Evolutionary conservation across 2,888 invertebrate genomes (phyloP).

Genomic region (Athalia circularis): DNA sequence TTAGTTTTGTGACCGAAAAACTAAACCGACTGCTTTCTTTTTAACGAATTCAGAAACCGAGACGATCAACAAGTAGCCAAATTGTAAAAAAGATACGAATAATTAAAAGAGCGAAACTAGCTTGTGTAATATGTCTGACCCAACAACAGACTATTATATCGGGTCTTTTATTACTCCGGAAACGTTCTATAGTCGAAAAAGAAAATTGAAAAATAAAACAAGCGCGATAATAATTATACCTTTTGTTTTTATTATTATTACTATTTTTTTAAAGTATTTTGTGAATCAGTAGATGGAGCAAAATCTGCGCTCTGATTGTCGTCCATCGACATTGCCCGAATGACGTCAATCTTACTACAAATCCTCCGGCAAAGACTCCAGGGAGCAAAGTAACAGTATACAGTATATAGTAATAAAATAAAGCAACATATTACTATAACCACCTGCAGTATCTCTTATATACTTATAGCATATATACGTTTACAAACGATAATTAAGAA

Average conservation of each 20-base stretch:
- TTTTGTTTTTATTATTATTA: too few species aligned
- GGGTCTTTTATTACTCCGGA: neutral
- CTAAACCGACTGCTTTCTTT: neutral
- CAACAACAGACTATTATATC: neutral
- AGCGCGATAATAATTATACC: too few species aligned
- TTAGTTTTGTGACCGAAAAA: neutral
- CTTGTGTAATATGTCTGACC: neutral
- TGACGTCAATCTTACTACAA: constrained; percentile 34
- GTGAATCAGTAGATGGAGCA: neutral
- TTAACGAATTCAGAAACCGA: neutral
- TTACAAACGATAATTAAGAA: too few species aligned
- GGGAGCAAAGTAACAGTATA: constrained; percentile 37
- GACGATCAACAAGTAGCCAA: constrained; percentile 6
- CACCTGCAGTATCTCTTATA: too few species aligned
- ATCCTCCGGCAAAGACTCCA: constrained; percentile 12
- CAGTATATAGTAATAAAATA: neutral
- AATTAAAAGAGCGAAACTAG: too few species aligned
- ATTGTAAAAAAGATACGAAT: neutral
- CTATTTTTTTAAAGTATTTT: neutral
- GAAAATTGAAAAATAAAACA: too few species aligned
- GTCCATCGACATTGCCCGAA: constrained; percentile 30
- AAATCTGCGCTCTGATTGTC: constrained; percentile 35
- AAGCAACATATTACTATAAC: neutral
- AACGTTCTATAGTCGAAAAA: neutral
- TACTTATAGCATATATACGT: too few species aligned